A percentile compares a stretch with the other conserved stretches of the same genome.
Evolutionary conservation across 2,113 vertebrate species (phyloP).

Genomic region (Sterna hirundo): DNA sequence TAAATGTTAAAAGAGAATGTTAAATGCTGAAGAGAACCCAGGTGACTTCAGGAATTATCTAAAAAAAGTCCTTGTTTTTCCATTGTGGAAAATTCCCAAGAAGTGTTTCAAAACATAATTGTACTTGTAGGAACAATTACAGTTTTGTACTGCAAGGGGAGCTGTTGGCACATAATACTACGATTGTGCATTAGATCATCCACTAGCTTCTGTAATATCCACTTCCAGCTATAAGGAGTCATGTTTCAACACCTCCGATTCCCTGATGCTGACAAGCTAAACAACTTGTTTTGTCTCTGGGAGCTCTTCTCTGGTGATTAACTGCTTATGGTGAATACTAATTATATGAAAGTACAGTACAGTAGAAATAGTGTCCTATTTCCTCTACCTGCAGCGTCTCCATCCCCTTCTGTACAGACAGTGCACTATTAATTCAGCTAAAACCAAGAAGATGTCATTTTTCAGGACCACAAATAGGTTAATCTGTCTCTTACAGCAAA

Average conservation of each 20-base stretch:
- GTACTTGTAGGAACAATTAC: constrained; percentile 72
- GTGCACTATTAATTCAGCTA: constrained; percentile 19
- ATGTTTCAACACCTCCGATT: constrained; percentile 82
- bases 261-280: constrained; percentile 83
- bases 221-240: constrained; percentile 79
- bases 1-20: background rate
- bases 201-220: constrained; percentile 67
- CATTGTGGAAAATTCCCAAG: constrained; percentile 42
- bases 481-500: background rate
- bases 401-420: constrained; percentile 16
- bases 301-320: constrained; percentile 84
- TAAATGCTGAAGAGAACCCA: constrained; percentile 1
- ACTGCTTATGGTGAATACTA: constrained; percentile 83
- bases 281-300: constrained; percentile 86
- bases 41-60: background rate
- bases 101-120: constrained; percentile 49
- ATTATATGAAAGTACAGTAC: constrained; percentile 75
- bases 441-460: constrained; percentile 42
- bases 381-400: constrained; percentile 54
- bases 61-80: constrained; percentile 34
- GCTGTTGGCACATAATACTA: constrained; percentile 77
- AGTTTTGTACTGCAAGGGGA: constrained; percentile 75
- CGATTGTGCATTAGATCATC: constrained; percentile 65
- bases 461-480: constrained; percentile 51
- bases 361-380: constrained; percentile 56